phyloP scores from a whole-genome alignment of 1,140 invertebrate species.

The Drosophila bocki region DNA sequence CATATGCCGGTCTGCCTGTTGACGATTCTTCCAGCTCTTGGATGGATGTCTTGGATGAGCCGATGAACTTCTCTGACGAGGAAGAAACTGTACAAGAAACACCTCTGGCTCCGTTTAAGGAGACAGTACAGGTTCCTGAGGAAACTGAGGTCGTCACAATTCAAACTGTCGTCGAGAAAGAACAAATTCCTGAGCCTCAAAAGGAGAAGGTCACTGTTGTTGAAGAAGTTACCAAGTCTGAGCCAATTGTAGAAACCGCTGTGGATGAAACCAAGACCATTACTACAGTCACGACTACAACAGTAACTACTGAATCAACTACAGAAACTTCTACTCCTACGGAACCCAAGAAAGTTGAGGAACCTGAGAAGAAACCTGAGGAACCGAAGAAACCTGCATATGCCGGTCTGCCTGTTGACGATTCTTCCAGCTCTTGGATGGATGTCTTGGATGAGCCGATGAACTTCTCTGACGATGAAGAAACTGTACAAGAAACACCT shows the following conservation, averaged over 20 bases:
- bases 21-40: constrained; percentile 74
- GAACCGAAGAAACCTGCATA: too few species aligned
- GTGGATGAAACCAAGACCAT: constrained; percentile 24
- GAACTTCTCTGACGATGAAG: too few species aligned
- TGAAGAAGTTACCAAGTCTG: neutral
- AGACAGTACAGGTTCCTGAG: too few species aligned
- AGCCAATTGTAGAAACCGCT: neutral
- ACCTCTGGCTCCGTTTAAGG: neutral
- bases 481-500: too few species aligned
- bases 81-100: constrained; percentile 59
- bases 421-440: too few species aligned
- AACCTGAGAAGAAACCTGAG: too few species aligned
- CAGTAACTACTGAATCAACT: constrained; percentile 3
- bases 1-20: constrained; percentile 69
- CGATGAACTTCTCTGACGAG: constrained; percentile 83
- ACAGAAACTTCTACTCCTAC: too few species aligned
- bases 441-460: too few species aligned
- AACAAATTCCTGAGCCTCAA: neutral
- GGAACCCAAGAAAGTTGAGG: too few species aligned
- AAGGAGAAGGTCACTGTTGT: neutral
- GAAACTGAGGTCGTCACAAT: too few species aligned
- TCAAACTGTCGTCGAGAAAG: neutral
- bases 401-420: too few species aligned
- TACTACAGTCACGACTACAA: constrained; percentile 21
- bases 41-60: constrained; percentile 85